Conservation (phyloP, 2,888 invertebrate genomes). For the Pandemis corylana region DNA sequence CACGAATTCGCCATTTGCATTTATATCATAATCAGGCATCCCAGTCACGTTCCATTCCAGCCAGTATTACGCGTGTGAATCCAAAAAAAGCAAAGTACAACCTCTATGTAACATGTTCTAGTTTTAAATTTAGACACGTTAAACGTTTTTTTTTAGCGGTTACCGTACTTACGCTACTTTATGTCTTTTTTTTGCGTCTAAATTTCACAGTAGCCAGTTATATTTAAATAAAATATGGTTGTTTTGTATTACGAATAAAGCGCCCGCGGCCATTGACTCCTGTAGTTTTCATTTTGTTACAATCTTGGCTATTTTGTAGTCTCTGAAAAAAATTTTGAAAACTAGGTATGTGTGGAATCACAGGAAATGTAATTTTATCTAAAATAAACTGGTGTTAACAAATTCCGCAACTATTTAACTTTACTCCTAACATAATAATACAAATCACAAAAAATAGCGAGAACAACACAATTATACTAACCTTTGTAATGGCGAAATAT, state of each 20-base stretch:
- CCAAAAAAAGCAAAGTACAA: slow-evolving; percentile 8
- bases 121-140: slow-evolving; percentile 16
- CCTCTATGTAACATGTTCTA: slow-evolving; percentile 6
- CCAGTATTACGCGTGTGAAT: slow-evolving; percentile 30
- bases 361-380: background rate
- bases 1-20: slow-evolving; percentile 37
- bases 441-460: background rate
- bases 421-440: background rate
- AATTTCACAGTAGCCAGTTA: slow-evolving; percentile 14
- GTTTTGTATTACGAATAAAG: slow-evolving; percentile 2
- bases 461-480: background rate
- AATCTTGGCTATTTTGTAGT: background rate
- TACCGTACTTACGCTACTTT: background rate
- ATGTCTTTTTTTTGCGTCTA: background rate
- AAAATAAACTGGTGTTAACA: background rate
- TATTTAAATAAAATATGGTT: slow-evolving; percentile 15
- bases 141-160: background rate
- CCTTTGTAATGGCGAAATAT: background rate
- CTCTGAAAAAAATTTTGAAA: background rate
- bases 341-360: background rate
- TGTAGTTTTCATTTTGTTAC: slow-evolving; percentile 10
- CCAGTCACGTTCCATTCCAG: slow-evolving; percentile 30
- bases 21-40: slow-evolving; percentile 23
- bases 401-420: background rate
- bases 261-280: slow-evolving; percentile 1